A percentile compares a stretch with the other conserved stretches of the same genome.
phyloP scores from a whole-genome alignment of 2,113 vertebrate species.

The Cyanoderma ruficeps region DNA sequence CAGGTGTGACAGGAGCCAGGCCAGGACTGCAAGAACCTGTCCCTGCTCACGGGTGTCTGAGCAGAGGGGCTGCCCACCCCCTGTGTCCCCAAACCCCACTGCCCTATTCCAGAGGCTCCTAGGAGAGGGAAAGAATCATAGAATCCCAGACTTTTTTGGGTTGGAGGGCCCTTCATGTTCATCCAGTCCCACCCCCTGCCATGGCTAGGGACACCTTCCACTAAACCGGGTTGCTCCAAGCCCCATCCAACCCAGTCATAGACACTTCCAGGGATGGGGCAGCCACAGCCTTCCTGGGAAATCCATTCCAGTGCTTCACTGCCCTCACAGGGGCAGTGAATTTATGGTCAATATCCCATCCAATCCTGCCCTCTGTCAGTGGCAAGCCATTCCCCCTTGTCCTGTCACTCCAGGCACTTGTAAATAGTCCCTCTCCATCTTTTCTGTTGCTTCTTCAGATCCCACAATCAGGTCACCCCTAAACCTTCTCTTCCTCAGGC shows the following conservation, averaged over 20 bases:
- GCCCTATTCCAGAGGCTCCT: fast-evolving
- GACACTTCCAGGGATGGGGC: neutral
- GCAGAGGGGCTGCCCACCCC: fast-evolving
- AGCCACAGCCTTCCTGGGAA: neutral
- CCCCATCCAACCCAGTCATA: neutral
- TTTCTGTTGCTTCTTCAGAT: neutral
- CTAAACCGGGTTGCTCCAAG: neutral
- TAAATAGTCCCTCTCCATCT: neutral
- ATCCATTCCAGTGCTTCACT: neutral
- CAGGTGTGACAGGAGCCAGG: neutral
- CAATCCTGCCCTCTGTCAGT: neutral
- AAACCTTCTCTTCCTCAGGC: neutral
- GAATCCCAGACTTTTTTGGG: neutral
- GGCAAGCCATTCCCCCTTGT: neutral
- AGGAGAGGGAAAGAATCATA: fast-evolving
- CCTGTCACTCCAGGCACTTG: neutral
- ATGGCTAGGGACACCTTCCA: neutral
- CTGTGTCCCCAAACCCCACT: neutral
- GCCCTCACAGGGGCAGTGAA: neutral
- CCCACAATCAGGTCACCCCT: neutral
- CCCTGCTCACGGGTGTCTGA: fast-evolving
- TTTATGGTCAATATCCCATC: neutral
- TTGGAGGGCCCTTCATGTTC: neutral
- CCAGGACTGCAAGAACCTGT: neutral
- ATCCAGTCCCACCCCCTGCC: neutral